Base-by-base conservation (phyloP, 1,140 invertebrate genomes). In the Drosophila nebulosa region DNA sequence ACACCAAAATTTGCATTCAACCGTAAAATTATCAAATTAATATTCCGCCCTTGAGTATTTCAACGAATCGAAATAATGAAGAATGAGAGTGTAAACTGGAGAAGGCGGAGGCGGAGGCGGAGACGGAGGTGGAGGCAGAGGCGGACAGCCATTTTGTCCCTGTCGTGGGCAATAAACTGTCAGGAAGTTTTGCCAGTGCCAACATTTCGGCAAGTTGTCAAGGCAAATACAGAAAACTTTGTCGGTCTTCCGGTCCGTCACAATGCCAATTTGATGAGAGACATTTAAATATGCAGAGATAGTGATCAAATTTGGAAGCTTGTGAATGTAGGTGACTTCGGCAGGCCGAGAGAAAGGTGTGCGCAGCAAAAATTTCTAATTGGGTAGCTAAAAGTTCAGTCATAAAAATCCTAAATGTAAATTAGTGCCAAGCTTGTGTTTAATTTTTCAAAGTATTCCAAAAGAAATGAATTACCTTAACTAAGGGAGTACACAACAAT, bases 21-120 rank as follows among this genome's bases (percentile, higher is more conserved):
- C 83, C 74, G 83, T 78, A 61, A 85, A 85, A 85, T 85, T 85
- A 86, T 85, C 81, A 85, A 85, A 85, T 85, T 85, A 85, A 85
- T 80, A 85, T 86, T 85, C 81, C 79, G 83, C 70, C 66, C 68
- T 53, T 36, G 55, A 60, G 36, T 60, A 50, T 59, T 53, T 22
- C 32, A 36, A 52, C 10, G 32, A 50, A 55, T 55, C 52, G 52
- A 55, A 55, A 55, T 55, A 30, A 55, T 55, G 52, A 30, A 32
- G 52, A 55, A 55, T 46, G 52, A 55, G 52, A 18, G 10, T 4
- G 2, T 18, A 7, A 42, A 30, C 26, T 26, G 22, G 24, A 27
- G 35, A 14, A 5, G 6, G 39, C 9, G 24, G 0, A 12, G 14
- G 1, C 12, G 2, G 7, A 9, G 22, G 21, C 21, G 26, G 16